These are phyloP conservation scores for Oryctolagus cuniculus DNA, from an alignment of 2,113 vertebrate species.

Conservation along the genomic window DNA sequence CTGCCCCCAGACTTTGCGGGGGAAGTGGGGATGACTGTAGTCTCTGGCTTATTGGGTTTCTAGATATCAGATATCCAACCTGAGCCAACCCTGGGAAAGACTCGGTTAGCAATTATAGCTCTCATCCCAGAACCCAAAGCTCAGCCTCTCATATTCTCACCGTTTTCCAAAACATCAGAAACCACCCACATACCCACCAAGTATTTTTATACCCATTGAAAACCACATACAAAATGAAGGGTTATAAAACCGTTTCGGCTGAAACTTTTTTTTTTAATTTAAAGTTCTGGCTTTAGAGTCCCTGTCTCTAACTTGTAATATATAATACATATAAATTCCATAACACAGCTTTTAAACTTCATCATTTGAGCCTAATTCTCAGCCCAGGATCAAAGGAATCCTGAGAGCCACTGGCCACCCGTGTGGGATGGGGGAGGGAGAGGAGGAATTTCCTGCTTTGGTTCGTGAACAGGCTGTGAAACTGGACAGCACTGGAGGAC, in stretches of 20 bases:
- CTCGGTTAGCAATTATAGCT: slow-evolving; percentile 74
- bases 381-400: neutral
- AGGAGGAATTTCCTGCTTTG: neutral
- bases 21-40: neutral
- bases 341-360: slow-evolving; percentile 23
- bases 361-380: neutral
- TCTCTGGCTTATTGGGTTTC: slow-evolving; percentile 19
- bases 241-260: slow-evolving; percentile 72
- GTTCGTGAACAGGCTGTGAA: neutral
- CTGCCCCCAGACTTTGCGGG: neutral
- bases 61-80: slow-evolving; percentile 53
- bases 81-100: slow-evolving; percentile 65
- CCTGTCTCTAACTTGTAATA: slow-evolving; percentile 36
- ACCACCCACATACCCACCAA: slow-evolving; percentile 78
- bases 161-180: slow-evolving; percentile 80
- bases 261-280: slow-evolving; percentile 41
- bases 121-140: slow-evolving; percentile 70
- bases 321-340: slow-evolving; percentile 10
- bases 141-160: slow-evolving; percentile 79
- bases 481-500: neutral
- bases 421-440: neutral
- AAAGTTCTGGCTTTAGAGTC: slow-evolving; percentile 23
- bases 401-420: neutral
- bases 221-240: slow-evolving; percentile 77
- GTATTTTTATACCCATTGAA: slow-evolving; percentile 82